Conservation (phyloP, 2,797 vertebrate genomes). For the Bovichtus diacanthus region DNA sequence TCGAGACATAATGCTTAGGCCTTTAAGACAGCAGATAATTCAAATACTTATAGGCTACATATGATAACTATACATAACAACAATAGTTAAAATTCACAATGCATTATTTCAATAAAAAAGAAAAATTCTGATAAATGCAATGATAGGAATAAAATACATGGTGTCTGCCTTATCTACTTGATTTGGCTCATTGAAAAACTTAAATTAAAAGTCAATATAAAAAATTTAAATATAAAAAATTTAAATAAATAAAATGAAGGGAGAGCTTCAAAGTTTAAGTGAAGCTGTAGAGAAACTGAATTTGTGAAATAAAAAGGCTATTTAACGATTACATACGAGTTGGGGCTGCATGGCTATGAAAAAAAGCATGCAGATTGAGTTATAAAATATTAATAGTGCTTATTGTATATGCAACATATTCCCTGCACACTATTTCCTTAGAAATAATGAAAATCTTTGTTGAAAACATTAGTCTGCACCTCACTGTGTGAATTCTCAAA, state of each 20-base stretch:
- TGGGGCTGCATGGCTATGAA: not conserved
- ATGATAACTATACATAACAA: not conserved
- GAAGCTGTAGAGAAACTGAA: not conserved
- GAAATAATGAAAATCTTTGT: not conserved
- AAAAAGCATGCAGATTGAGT: not conserved
- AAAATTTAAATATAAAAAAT: not conserved
- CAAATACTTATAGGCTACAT: conserved; percentile 17
- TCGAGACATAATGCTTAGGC: not conserved
- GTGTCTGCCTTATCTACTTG: conserved; percentile 78
- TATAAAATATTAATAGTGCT: not conserved
- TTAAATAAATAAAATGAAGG: too few relatives aligned
- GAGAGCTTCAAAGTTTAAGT: not conserved
- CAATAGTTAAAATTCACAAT: not conserved
- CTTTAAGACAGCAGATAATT: conserved; percentile 4
- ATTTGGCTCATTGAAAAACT: not conserved
- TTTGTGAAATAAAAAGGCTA: not conserved
- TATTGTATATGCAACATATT: not conserved
- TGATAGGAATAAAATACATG: conserved; percentile 46
- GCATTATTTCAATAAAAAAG: conserved; percentile 20
- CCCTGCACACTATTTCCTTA: not conserved
- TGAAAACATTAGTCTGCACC: not conserved
- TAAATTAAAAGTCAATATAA: not conserved
- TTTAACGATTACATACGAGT: not conserved
- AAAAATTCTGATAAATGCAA: conserved; percentile 3
- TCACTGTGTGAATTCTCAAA: not conserved